A percentile compares a stretch with the other conserved stretches of the same genome.
Conservation (phyloP, 2,888 invertebrate species). For the Drosophila neonasuta region DNA sequence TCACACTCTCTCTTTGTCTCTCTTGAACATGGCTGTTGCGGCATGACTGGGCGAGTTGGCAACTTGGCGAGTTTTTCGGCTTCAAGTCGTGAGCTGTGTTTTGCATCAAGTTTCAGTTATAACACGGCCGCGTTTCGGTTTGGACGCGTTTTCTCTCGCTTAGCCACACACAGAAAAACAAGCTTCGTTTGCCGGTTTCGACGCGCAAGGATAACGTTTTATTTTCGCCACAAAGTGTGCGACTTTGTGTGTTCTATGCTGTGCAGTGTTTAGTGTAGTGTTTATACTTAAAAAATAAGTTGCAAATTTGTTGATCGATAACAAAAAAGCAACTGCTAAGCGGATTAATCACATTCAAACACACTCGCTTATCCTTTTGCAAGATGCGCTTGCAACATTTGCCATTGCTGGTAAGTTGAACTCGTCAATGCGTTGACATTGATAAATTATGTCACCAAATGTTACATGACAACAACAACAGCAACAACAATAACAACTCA, state of each 20-base stretch:
- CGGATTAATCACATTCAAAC: slow-evolving; percentile 41
- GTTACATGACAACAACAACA: slow-evolving; percentile 12
- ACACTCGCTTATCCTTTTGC: slow-evolving; percentile 27
- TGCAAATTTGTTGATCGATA: background rate
- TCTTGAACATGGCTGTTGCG: slow-evolving; percentile 7
- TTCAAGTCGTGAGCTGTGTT: slow-evolving; percentile 39
- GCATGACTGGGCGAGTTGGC: slow-evolving; percentile 45
- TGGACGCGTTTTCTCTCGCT: slow-evolving; percentile 69
- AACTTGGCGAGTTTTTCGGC: slow-evolving; percentile 49
- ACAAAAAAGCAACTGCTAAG: slow-evolving; percentile 20
- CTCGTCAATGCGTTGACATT: slow-evolving; percentile 58
- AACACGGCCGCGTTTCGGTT: slow-evolving; percentile 72
- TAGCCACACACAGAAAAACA: background rate
- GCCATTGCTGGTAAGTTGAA: slow-evolving; percentile 74
- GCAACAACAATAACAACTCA: slow-evolving; percentile 41
- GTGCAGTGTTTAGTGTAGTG: slow-evolving; percentile 42
- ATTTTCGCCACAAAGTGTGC: background rate
- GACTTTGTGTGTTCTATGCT: slow-evolving; percentile 20
- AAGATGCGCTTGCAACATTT: slow-evolving; percentile 72
- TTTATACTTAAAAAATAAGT: background rate
- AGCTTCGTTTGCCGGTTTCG: background rate
- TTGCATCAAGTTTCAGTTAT: slow-evolving; percentile 77
- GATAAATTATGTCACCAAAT: slow-evolving; percentile 71
- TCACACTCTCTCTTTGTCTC: slow-evolving; percentile 25
- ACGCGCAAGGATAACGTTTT: slow-evolving; percentile 38